Evolutionary conservation across 2,113 vertebrate genomes (phyloP).

Genomic region (Plotosus lineatus): DNA sequence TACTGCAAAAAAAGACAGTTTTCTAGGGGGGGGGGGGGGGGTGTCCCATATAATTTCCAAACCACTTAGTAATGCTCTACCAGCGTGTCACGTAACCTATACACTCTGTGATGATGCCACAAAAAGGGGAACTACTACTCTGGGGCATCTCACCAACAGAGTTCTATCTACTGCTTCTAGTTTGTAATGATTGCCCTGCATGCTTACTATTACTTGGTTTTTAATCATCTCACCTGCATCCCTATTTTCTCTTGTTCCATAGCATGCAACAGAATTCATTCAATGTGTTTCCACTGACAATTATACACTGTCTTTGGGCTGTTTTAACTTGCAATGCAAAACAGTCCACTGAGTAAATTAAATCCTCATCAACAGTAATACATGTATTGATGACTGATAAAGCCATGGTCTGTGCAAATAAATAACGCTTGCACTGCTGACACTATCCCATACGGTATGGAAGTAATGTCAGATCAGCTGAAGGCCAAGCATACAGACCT

Average conservation of each 20-base stretch:
- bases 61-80: too few relatives aligned
- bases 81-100: too few relatives aligned
- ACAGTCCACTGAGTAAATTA: constrained; percentile 17
- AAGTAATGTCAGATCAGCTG: constrained; percentile 1
- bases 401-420: constrained; percentile 11
- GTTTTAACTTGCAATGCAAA: constrained; percentile 13
- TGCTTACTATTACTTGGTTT: neutral
- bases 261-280: neutral
- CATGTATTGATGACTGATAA: constrained; percentile 20
- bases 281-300: neutral
- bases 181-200: neutral
- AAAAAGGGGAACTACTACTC: too few relatives aligned
- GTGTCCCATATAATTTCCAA: too few relatives aligned
- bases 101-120: too few relatives aligned
- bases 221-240: neutral
- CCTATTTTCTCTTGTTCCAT: neutral
- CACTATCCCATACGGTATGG: constrained; percentile 29
- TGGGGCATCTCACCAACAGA: too few relatives aligned
- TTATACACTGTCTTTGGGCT: neutral
- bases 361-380: neutral
- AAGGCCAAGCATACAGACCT: constrained; percentile 18
- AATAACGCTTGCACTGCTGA: constrained; percentile 24
- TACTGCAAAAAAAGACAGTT: too few relatives aligned
- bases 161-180: neutral
- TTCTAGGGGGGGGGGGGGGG: too few relatives aligned